Evolutionary conservation across 2,113 vertebrate genomes (phyloP), one percentile per base, ranked within the genome.

Genomic region (Atherinomorus stipes): DNA sequence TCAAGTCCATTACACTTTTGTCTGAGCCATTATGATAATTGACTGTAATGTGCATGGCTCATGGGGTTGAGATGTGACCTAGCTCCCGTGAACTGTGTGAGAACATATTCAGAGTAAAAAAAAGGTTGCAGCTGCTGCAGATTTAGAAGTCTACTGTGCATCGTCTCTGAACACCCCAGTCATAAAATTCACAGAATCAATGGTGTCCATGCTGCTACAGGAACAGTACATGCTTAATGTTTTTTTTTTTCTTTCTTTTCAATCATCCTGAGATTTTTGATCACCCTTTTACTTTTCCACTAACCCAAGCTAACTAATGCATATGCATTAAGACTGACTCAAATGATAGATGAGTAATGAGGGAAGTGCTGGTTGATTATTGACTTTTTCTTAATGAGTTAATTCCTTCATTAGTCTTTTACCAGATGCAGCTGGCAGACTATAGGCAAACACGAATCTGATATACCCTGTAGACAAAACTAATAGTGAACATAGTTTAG

Each of bases 1-100:
- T 91, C 52, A 80, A 78, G 89, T 90, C 82, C 89, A 92, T 91
- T 91, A 90, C 71, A 73, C 81, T 64, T 81, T 50, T 82, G 71
- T 89, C 80, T 83, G 87, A 65, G 68, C 77, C 69, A 76, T 37
- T 45, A 86, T 90, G 63, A 85, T 85, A 73, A 85, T 73, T 82
- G 54, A 69, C 64, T 76, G 61, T 74, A 81, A 90, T 81, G 50
- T 74, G 71, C 28, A 45, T 49, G 50, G 49, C 70, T 86, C 57
- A 57, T n/a, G 23, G 65, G 50, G 40, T 25, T 31, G 23, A 49
- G 51, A 66, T 75, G 53, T 81, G 60, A 66, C 60, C 28, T 6
- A 44, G 53, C 53, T 50, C n/a, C 38, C 3, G 1, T 71, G 15
- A 72, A 67, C 37, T 42, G 45, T 74, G 13, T 23, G 21, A 56